Conservation (phyloP, 2,888 invertebrate species). For the Taphrorychus bicolor region DNA sequence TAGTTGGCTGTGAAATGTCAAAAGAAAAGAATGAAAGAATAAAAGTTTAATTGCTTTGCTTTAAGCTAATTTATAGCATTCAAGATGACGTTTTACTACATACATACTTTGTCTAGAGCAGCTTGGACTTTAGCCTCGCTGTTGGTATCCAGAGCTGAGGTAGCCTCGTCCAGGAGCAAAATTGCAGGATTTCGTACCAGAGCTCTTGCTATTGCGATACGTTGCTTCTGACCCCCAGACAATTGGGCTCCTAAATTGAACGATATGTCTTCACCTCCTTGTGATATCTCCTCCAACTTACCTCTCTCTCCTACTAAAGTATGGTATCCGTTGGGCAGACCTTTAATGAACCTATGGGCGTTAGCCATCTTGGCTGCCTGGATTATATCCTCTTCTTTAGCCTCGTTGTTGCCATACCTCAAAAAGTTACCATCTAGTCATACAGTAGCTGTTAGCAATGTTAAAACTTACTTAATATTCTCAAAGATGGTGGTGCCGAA, state of each 20-base stretch:
- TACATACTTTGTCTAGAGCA: constrained; percentile 59
- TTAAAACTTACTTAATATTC: constrained; percentile 70
- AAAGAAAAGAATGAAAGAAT: no score
- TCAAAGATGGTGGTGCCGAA: constrained; percentile 85
- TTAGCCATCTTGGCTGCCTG: constrained; percentile 76
- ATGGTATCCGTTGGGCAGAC: constrained; percentile 79
- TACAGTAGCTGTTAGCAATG: not conserved
- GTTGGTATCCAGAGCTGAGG: constrained; percentile 85
- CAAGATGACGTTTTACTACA: no score
- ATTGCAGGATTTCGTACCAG: constrained; percentile 82
- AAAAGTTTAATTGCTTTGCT: no score
- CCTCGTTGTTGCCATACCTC: constrained; percentile 70
- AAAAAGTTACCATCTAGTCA: not conserved
- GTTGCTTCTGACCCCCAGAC: constrained; percentile 90
- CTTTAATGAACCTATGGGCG: constrained; percentile 78
- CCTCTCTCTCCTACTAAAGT: constrained; percentile 85
- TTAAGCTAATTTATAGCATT: no score
- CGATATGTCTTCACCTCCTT: not conserved
- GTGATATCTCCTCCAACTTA: constrained; percentile 3
- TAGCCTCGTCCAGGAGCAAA: constrained; percentile 84
- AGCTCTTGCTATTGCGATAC: constrained; percentile 90
- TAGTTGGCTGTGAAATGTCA: no score
- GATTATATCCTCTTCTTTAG: constrained; percentile 72
- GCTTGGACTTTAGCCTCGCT: constrained; percentile 88
- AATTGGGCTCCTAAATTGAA: constrained; percentile 67